Conservation (phyloP, 23 tunicate species). For the Trididemnum clinides region DNA sequence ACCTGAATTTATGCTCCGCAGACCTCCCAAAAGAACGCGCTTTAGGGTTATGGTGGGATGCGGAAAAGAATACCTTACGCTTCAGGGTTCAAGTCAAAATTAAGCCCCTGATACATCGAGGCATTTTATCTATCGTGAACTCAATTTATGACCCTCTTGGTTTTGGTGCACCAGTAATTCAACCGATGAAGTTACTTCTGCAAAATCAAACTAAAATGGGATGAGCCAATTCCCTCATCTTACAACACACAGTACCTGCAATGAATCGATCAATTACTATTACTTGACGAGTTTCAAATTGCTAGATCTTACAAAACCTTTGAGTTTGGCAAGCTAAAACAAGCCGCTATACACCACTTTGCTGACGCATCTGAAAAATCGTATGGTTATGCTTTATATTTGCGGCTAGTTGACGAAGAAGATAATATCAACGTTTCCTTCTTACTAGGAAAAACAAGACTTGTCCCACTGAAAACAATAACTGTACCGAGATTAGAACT, state of each 20-base stretch:
- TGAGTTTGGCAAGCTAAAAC: not conserved
- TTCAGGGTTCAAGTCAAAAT: not conserved
- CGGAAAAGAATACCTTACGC: slow-evolving; percentile 42
- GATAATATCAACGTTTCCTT: slow-evolving; percentile 40
- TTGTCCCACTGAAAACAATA: slow-evolving; percentile 41
- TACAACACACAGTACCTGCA: not conserved
- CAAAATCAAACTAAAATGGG: slow-evolving; percentile 36
- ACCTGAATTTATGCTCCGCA: no score
- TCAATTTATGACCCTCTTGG: slow-evolving; percentile 50
- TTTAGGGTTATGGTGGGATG: slow-evolving; percentile 52
- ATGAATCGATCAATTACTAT: slow-evolving; percentile 11
- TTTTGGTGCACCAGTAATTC: slow-evolving; percentile 41
- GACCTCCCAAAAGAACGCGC: slow-evolving; percentile 53
- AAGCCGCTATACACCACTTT: slow-evolving; percentile 38
- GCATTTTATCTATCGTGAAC: slow-evolving; percentile 34
- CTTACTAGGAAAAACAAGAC: slow-evolving; percentile 41
- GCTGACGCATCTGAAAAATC: slow-evolving; percentile 59
- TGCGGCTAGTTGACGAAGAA: slow-evolving; percentile 8
- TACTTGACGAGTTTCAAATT: not conserved
- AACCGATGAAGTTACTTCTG: slow-evolving; percentile 42
- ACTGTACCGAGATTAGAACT: slow-evolving; percentile 58
- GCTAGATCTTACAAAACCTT: slow-evolving; percentile 43
- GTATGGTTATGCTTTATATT: slow-evolving; percentile 54
- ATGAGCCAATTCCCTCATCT: slow-evolving; percentile 21
- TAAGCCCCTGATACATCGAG: not conserved